Conservation (phyloP, 2,888 invertebrate species). For the Dynastes maya region DNA sequence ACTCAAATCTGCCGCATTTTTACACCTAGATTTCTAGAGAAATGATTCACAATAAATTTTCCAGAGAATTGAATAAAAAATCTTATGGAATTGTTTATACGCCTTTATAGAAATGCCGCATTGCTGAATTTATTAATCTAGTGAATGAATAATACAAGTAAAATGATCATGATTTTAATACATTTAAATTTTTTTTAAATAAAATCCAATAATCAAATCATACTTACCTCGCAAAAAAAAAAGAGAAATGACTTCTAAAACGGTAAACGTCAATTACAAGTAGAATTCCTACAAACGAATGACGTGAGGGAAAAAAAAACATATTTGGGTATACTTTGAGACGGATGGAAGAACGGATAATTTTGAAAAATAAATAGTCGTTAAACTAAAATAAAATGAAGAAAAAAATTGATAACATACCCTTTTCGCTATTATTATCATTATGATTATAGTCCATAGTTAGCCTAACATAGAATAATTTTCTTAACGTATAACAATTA, state of each 20-base stretch:
- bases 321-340: conserved; percentile 16
- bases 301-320: neutral
- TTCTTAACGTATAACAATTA: conserved; percentile 68
- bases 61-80: neutral
- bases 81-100: conserved; percentile 3
- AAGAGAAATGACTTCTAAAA: conserved; percentile 23
- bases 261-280: conserved; percentile 33
- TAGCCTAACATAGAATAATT: conserved; percentile 70
- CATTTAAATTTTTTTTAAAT: too few relatives aligned
- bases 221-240: conserved; percentile 28
- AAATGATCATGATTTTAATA: too few relatives aligned
- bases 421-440: conserved; percentile 66
- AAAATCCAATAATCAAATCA: conserved; percentile 29
- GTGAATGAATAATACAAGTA: too few relatives aligned
- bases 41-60: too few relatives aligned
- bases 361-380: conserved; percentile 9
- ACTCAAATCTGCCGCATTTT: conserved; percentile 33
- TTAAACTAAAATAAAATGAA: conserved; percentile 41
- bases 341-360: conserved; percentile 24
- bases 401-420: conserved; percentile 29
- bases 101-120: neutral
- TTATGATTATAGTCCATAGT: conserved; percentile 68
- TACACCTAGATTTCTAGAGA: neutral
- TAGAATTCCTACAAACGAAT: conserved; percentile 13
- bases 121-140: too few relatives aligned